Evolutionary conservation across 2,888 invertebrate species (phyloP), one percentile per base, ranked within the genome.

Genomic region (Bellardia pandia): DNA sequence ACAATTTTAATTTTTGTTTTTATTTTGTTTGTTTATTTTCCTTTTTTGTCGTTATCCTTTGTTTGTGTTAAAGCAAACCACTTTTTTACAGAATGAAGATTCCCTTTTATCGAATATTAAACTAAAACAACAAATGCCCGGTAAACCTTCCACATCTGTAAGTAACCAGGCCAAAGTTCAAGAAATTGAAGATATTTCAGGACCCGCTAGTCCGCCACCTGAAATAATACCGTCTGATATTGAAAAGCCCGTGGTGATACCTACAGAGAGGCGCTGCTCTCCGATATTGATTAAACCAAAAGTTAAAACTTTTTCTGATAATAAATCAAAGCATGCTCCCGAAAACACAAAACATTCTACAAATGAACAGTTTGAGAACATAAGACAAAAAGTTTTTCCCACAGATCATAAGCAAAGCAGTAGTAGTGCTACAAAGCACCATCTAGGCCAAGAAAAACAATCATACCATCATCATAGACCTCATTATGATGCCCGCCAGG

Each of bases 141-240:
- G 66, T 71, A 69, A 69, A 42, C 40, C 58, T 51, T 51, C n/a
- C 45, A 45, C 11, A 13, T 13, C 45, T 11, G 9, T 13, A 11
- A 45, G 2, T 45, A 45, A 45, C 11, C 2, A 45, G 4, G 13
- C 9, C 37, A 75, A 75, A 64, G 58, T 40, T 85, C 2, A n/a
- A 23, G 74, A 86, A 68, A 23, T 68, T 71, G 88, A 88, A 40
- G 89, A 89, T 86, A 82, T 88, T 68, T 89, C 84, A 11, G 89
- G 91, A 9, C 91, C 91, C 3, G 90, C 90, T 9, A 91, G 91
- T 88, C 91, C 91, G 3, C 89, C 90, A 53, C 90, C 90, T 30
- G 89, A 89, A 62, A 79, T 85, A 58, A 77, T 89, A 23, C 85
- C 80, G 13, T 66, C 66, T 58, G 84, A 82, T 37, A 60, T 88